Conservation (phyloP, 64 coral and sea anemone genomes). For the Trachythela sp. region DNA sequence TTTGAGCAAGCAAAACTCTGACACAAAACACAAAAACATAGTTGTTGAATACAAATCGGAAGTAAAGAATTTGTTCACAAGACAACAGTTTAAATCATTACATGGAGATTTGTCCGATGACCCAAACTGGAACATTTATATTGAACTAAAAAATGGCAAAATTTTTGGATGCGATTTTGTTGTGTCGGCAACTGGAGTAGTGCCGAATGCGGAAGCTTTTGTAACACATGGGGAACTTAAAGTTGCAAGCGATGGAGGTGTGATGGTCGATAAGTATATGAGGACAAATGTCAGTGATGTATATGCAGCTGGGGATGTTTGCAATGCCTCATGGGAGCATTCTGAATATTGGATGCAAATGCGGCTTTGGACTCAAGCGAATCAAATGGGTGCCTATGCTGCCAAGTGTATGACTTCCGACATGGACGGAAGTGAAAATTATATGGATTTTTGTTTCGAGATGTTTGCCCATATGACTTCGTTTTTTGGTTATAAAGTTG, state of each 20-base stretch:
- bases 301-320: slow-evolving; percentile 84
- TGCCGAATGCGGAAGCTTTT: slow-evolving; percentile 61
- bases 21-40: background rate
- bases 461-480: slow-evolving; percentile 82
- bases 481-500: slow-evolving; percentile 95
- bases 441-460: slow-evolving; percentile 89
- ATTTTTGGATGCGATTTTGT: slow-evolving; percentile 81
- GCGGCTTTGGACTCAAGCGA: slow-evolving; percentile 90
- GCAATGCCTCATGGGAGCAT: slow-evolving; percentile 70
- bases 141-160: slow-evolving; percentile 58
- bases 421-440: slow-evolving; percentile 48
- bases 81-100: slow-evolving; percentile 23
- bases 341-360: slow-evolving; percentile 86
- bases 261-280: slow-evolving; percentile 74
- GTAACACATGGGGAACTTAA: slow-evolving; percentile 36
- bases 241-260: slow-evolving; percentile 69
- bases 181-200: slow-evolving; percentile 90
- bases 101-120: background rate
- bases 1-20: background rate
- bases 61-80: slow-evolving; percentile 47
- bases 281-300: slow-evolving; percentile 66
- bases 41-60: slow-evolving; percentile 62
- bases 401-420: slow-evolving; percentile 77
- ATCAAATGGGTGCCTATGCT: slow-evolving; percentile 87
- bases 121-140: slow-evolving; percentile 63